phyloP scores from a whole-genome alignment of 1,140 invertebrate species.

The Lucilia cuprina region DNA sequence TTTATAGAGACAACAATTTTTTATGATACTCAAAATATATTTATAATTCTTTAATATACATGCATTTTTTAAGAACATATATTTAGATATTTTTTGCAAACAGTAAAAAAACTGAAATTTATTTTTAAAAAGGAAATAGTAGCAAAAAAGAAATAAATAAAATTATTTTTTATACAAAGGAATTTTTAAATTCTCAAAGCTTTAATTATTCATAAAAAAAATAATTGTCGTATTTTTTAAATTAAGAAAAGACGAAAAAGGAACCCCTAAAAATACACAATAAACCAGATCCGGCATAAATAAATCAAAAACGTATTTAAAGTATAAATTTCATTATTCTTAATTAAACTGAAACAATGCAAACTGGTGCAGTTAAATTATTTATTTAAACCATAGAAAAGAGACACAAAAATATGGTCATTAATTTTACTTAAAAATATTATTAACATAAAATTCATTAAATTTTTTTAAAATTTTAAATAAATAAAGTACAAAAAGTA shows the following conservation, averaged over 20 bases:
- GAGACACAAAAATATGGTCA: not conserved
- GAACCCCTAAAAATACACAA: not conserved
- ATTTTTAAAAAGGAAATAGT: not conserved
- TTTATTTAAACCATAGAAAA: not conserved
- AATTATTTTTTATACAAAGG: no score
- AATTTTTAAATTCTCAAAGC: no score
- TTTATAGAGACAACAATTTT: no score
- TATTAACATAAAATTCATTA: not conserved
- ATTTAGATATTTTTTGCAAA: no score
- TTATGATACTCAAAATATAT: no score
- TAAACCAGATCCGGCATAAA: not conserved
- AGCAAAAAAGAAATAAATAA: not conserved
- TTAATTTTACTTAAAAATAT: slow-evolving; percentile 9
- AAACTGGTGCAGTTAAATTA: not conserved
- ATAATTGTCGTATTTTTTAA: no score
- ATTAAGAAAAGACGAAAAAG: not conserved
- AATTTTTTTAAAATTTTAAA: not conserved
- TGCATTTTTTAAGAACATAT: no score
- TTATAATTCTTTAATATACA: no score
- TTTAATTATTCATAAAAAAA: no score
- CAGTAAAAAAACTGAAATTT: no score
- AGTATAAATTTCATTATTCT: no score
- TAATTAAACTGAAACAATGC: not conserved
- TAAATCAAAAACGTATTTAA: not conserved
- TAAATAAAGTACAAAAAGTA: not conserved